Conservation (phyloP, 1,140 invertebrate species). For the Drosophila nigrodunni region DNA sequence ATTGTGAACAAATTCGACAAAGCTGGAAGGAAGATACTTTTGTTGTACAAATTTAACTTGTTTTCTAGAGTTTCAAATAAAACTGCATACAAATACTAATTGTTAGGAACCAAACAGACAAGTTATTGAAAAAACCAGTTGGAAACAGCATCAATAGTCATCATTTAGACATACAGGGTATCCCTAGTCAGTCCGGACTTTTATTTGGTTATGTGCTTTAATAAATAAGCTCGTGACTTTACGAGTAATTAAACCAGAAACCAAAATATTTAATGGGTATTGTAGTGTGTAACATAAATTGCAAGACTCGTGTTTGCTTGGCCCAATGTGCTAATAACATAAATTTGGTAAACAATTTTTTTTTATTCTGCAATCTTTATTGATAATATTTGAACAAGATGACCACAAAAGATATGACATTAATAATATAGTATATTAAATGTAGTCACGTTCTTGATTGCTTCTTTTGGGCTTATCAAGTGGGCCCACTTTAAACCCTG, state of each 20-base stretch:
- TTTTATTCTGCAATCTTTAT: background rate
- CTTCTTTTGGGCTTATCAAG: constrained; percentile 7
- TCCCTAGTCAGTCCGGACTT: too few species aligned
- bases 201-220: too few species aligned
- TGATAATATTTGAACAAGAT: background rate
- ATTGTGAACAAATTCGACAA: background rate
- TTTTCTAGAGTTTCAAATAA: too few species aligned
- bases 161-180: too few species aligned
- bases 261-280: too few species aligned
- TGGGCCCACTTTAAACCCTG: constrained; percentile 8
- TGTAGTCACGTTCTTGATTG: background rate
- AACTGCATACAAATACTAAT: too few species aligned
- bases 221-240: too few species aligned
- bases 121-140: too few species aligned
- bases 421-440: background rate
- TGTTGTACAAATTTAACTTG: too few species aligned
- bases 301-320: background rate
- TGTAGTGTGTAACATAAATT: background rate
- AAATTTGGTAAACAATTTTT: background rate
- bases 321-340: background rate
- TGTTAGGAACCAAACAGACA: too few species aligned
- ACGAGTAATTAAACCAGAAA: too few species aligned
- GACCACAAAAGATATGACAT: background rate
- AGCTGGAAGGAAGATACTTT: background rate
- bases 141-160: too few species aligned